Conservation (phyloP, 2,888 invertebrate genomes). For the Uropetala carovei region DNA sequence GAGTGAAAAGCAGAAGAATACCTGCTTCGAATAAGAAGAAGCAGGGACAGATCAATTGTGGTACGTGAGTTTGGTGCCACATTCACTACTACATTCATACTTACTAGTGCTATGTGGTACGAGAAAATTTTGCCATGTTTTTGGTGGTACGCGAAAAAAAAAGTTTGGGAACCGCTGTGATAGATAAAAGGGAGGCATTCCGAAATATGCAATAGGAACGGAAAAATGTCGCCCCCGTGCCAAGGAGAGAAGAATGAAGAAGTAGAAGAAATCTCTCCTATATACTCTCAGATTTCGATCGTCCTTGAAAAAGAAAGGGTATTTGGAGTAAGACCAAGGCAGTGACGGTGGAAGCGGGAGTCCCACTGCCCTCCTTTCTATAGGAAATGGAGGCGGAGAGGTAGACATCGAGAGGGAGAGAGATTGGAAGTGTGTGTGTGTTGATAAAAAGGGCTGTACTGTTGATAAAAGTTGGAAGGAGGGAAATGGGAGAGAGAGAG, state of each 20-base stretch:
- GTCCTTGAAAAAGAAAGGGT: not conserved
- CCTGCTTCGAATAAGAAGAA: no score
- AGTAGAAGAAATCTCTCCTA: not conserved
- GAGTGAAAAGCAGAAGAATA: no score
- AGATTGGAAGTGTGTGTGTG: no score
- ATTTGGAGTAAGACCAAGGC: not conserved
- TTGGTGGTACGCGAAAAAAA: no score
- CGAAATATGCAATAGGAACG: not conserved
- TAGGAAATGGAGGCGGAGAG: not conserved
- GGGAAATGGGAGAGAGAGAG: not conserved
- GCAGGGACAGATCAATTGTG: no score
- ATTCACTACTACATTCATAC: no score
- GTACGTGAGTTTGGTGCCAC: no score
- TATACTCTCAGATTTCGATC: conserved; percentile 3
- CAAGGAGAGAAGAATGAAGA: not conserved
- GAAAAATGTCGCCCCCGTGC: not conserved
- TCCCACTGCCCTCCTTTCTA: conserved; percentile 12
- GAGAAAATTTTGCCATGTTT: no score
- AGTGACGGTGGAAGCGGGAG: not conserved
- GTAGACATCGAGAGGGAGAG: not conserved
- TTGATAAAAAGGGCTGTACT: not conserved
- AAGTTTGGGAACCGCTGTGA: no score
- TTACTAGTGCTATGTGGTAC: no score
- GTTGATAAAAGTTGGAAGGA: not conserved
- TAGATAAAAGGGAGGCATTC: not conserved